These are phyloP conservation scores for Ploceus nigricollis DNA, from an alignment of 2,113 vertebrate genomes.

Conservation along the genomic window DNA sequence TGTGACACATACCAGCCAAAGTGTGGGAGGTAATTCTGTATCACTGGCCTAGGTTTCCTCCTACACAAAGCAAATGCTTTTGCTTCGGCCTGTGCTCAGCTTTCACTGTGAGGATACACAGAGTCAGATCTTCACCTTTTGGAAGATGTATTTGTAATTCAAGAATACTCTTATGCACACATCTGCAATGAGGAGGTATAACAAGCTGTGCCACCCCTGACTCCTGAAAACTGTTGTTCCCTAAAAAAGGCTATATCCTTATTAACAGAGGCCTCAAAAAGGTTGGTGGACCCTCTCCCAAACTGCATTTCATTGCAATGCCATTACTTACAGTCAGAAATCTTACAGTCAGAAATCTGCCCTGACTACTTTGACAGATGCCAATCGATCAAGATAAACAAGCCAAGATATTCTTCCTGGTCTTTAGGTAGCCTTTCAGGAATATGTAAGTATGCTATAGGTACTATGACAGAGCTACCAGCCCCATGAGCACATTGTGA, in stretches of 20 bases:
- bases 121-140: not conserved
- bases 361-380: not conserved
- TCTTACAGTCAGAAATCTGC: too few species aligned
- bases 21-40: conserved; percentile 51
- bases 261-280: not conserved
- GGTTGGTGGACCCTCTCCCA: not conserved
- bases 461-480: not conserved
- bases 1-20: conserved; percentile 42
- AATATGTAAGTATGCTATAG: not conserved
- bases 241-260: not conserved
- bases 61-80: conserved; percentile 29
- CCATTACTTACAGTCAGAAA: not conserved
- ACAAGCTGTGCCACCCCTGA: not conserved
- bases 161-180: not conserved
- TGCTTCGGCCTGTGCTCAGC: not conserved
- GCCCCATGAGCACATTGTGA: not conserved
- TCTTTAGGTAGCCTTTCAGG: not conserved
- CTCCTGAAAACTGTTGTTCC: not conserved
- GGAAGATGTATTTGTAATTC: not conserved
- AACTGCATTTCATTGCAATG: not conserved
- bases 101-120: not conserved
- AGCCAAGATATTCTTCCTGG: not conserved
- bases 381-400: not conserved
- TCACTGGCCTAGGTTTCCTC: conserved; percentile 16
- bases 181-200: not conserved